phyloP scores from a whole-genome alignment of 1,140 invertebrate genomes.

The Oncopodura yosiiana region DNA sequence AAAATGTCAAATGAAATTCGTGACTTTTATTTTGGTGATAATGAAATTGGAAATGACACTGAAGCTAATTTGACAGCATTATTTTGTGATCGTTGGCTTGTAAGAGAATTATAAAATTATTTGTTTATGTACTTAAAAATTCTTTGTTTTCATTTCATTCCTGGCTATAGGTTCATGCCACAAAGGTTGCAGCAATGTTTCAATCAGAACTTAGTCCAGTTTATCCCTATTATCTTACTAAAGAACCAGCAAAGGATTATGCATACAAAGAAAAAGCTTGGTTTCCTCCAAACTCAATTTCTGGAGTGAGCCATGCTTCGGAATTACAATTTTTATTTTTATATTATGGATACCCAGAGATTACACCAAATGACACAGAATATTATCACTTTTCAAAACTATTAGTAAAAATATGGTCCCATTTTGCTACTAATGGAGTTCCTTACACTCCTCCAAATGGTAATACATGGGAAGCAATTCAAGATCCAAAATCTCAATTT shows the following conservation, averaged over 20 bases:
- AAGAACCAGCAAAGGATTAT: slow-evolving; percentile 5
- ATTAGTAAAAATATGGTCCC: not conserved
- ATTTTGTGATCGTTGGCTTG: not conserved
- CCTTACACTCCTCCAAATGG: too few species aligned
- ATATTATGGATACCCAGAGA: not conserved
- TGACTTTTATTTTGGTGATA: slow-evolving; percentile 13
- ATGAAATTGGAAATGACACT: not conserved
- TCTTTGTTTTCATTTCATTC: not conserved
- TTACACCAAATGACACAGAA: not conserved
- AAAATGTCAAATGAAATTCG: not conserved
- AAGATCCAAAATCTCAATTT: too few species aligned
- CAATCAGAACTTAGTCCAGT: not conserved
- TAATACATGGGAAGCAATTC: too few species aligned
- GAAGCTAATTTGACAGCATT: slow-evolving; percentile 3
- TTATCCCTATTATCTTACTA: slow-evolving; percentile 6
- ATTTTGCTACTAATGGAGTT: too few species aligned
- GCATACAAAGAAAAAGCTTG: not conserved
- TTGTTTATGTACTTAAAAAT: not conserved
- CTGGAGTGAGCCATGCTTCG: slow-evolving; percentile 10
- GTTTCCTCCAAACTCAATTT: not conserved
- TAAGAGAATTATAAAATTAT: not conserved
- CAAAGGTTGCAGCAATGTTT: not conserved
- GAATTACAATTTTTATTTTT: slow-evolving; percentile 10
- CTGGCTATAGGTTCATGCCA: not conserved
- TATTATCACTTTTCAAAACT: not conserved